phyloP scores from a whole-genome alignment of 2,113 vertebrate species.

The Gymnocephalus cernua region DNA sequence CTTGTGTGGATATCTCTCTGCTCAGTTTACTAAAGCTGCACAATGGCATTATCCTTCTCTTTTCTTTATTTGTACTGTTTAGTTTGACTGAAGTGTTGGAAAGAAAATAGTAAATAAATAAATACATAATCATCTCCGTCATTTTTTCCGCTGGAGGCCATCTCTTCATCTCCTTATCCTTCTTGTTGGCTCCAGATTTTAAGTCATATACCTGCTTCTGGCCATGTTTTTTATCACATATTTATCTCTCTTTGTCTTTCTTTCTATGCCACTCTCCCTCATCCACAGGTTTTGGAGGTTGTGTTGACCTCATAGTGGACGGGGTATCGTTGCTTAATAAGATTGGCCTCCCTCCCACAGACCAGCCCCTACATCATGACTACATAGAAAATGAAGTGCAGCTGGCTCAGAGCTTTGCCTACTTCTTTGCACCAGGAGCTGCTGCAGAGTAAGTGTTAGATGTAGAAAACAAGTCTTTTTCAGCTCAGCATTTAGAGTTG shows the following conservation, averaged over 20 bases:
- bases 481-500: too few relatives aligned
- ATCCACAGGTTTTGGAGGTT: slow-evolving; percentile 86
- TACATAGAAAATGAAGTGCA: slow-evolving; percentile 84
- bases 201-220: background rate
- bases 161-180: background rate
- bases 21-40: background rate
- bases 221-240: background rate
- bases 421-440: slow-evolving; percentile 88
- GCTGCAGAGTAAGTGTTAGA: slow-evolving; percentile 86
- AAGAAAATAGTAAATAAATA: background rate
- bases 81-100: background rate
- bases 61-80: background rate
- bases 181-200: background rate
- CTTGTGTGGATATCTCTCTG: slow-evolving; percentile 7
- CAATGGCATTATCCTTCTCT: background rate
- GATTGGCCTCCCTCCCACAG: slow-evolving; percentile 78
- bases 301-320: slow-evolving; percentile 88
- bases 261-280: background rate
- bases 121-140: too few relatives aligned
- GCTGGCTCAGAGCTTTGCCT: slow-evolving; percentile 87
- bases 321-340: slow-evolving; percentile 84
- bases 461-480: too few relatives aligned
- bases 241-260: background rate
- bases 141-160: background rate
- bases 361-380: slow-evolving; percentile 85